These are phyloP conservation scores for Parnassius smintheus DNA, from an alignment of 2,888 invertebrate species.

Conservation along the genomic window DNA sequence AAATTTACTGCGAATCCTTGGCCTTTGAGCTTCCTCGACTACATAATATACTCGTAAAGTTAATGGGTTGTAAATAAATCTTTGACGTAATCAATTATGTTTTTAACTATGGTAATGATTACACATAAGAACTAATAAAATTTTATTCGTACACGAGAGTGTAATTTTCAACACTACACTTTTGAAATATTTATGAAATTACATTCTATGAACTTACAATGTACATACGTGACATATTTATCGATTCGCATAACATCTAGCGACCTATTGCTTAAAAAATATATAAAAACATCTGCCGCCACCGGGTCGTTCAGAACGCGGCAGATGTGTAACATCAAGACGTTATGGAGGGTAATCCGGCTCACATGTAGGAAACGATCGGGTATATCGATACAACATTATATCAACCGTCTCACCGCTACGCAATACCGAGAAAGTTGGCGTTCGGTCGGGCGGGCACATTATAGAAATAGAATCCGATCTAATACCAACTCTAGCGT, in stretches of 20 bases:
- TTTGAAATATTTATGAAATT: background rate
- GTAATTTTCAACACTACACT: too few relatives aligned
- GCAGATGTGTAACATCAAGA: slow-evolving; percentile 75
- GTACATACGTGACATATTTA: slow-evolving; percentile 30
- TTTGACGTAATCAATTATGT: too few relatives aligned
- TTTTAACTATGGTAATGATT: too few relatives aligned
- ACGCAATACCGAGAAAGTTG: slow-evolving; percentile 38
- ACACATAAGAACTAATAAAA: too few relatives aligned
- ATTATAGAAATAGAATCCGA: slow-evolving; percentile 47
- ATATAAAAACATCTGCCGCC: slow-evolving; percentile 61
- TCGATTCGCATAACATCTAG: slow-evolving; percentile 49
- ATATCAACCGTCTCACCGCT: slow-evolving; percentile 23
- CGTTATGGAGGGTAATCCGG: slow-evolving; percentile 70
- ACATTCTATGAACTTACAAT: background rate
- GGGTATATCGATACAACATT: slow-evolving; percentile 38
- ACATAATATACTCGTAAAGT: too few relatives aligned
- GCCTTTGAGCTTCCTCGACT: too few relatives aligned
- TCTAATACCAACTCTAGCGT: slow-evolving; percentile 40
- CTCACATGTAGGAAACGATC: slow-evolving; percentile 62
- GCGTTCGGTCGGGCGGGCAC: slow-evolving; percentile 42
- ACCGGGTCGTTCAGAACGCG: slow-evolving; percentile 47
- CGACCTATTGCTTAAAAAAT: slow-evolving; percentile 55
- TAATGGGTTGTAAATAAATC: too few relatives aligned
- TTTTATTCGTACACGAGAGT: too few relatives aligned
- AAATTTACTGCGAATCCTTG: too few relatives aligned